Base-by-base conservation (phyloP, 1,140 invertebrate species). In the Drosophila trapezifrons region DNA sequence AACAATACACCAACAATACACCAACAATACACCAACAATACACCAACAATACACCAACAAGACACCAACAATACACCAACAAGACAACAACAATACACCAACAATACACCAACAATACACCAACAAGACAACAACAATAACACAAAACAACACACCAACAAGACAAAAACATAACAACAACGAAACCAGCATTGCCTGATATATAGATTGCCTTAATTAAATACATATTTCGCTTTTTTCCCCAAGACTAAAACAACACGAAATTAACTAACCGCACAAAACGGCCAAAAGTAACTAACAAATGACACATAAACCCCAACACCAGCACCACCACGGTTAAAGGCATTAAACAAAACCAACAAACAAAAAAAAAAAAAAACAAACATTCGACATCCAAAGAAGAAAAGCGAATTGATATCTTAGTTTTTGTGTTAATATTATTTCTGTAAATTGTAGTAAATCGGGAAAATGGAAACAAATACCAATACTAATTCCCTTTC, bases 61-160 rank as follows among this genome's bases (percentile, higher is more conserved):
- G n/a, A n/a, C n/a, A n/a, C n/a, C n/a, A n/a, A 42, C 10, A 35
- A 29, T 13, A 47, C 15, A 59, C 20, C 29, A 59, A 38, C 12
- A 49, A 8, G 20, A 29, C 64, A 22, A 55, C 54, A 71, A 59
- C 22, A 29, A 0, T 9, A 27, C 46, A 49, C 4, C 27, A 27
- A n/a, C 45, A 47, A 12, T n/a, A n/a, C 29, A 40, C 8, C 37
- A 38, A n/a, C 37, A 25, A 13, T 40, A 17, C 40, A 18, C 1
- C 9, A 42, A 42, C 17, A 42, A 9, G 3, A 17, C 8, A 17
- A 7, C 8, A 42, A 74, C 60, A 45, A 22, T 59, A 79, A 71
- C 66, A 40, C 38, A 40, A n/a, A n/a, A 40, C 63, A 80, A 80
- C 62, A 54, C 64, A 58, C 52, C 42, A 62, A 59, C 70, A 60